Conservation (phyloP, 2,888 invertebrate species). For the Cacoxenus indagator region DNA sequence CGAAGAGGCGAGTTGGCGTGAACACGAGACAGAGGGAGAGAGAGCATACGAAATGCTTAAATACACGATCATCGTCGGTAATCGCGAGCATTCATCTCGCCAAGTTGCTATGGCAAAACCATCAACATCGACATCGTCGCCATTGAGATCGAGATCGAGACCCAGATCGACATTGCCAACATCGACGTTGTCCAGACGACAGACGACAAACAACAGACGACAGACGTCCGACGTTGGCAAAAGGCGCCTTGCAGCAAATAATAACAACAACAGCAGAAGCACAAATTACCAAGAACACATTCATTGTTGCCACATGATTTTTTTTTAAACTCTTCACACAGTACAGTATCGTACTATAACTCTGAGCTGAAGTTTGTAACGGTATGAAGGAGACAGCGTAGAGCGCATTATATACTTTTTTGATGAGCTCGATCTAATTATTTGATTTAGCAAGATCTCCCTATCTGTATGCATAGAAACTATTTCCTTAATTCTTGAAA, state of each 20-base stretch:
- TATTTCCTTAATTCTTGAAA: too few species aligned
- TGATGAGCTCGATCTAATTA: too few species aligned
- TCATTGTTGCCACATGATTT: too few species aligned
- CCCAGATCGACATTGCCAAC: background rate
- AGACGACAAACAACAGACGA: background rate
- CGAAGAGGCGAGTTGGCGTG: background rate
- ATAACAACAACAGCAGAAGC: conserved; percentile 26
- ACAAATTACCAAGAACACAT: too few species aligned
- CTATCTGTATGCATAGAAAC: too few species aligned
- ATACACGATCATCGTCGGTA: conserved; percentile 61
- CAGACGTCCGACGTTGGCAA: too few species aligned
- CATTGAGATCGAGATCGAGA: background rate
- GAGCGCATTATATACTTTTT: too few species aligned
- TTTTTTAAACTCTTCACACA: too few species aligned
- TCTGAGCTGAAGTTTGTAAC: too few species aligned
- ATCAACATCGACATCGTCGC: background rate
- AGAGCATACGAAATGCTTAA: conserved; percentile 62
- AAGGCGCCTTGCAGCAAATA: conserved; percentile 35
- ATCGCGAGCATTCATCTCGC: conserved; percentile 58
- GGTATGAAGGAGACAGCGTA: too few species aligned
- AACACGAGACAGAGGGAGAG: background rate
- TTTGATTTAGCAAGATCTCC: too few species aligned
- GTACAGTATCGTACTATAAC: too few species aligned
- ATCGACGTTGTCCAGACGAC: background rate
- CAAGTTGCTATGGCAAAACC: background rate